phyloP scores from a whole-genome alignment of 2,888 invertebrate species.

The Macrosoma leucophasiata region DNA sequence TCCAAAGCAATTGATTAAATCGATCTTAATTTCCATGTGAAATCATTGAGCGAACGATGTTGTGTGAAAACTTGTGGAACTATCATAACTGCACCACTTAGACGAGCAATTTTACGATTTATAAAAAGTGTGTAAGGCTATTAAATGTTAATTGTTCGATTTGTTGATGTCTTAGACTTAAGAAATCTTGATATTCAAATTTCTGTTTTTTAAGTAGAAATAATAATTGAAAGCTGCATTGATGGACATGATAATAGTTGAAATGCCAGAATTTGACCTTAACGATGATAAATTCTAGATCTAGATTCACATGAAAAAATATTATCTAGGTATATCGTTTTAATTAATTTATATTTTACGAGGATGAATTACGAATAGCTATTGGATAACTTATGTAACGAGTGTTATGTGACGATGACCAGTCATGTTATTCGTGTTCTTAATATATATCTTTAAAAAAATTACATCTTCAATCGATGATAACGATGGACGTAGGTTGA shows the following conservation, averaged over 20 bases:
- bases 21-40: slow-evolving; percentile 60
- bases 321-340: too few relatives aligned
- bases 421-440: too few relatives aligned
- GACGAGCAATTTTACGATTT: slow-evolving; percentile 38
- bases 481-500: slow-evolving; percentile 30
- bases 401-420: too few relatives aligned
- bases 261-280: too few relatives aligned
- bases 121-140: slow-evolving; percentile 35
- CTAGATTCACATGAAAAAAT: slow-evolving; percentile 14
- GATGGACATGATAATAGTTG: too few relatives aligned
- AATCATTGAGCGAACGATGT: slow-evolving; percentile 38
- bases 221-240: slow-evolving; percentile 9
- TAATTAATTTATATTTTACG: too few relatives aligned
- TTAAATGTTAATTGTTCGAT: slow-evolving; percentile 41
- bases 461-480: slow-evolving; percentile 25
- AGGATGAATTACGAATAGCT: too few relatives aligned
- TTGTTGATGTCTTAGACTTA: slow-evolving; percentile 35
- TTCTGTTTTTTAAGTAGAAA: slow-evolving; percentile 17
- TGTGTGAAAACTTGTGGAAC: slow-evolving; percentile 46
- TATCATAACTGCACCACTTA: slow-evolving; percentile 32
- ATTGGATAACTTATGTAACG: too few relatives aligned
- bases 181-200: slow-evolving; percentile 29
- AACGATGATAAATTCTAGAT: too few relatives aligned
- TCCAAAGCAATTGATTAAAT: slow-evolving; percentile 56
- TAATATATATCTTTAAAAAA: too few relatives aligned